phyloP scores from a whole-genome alignment of 2,797 vertebrate genomes.

The Smutsia gigantea region DNA sequence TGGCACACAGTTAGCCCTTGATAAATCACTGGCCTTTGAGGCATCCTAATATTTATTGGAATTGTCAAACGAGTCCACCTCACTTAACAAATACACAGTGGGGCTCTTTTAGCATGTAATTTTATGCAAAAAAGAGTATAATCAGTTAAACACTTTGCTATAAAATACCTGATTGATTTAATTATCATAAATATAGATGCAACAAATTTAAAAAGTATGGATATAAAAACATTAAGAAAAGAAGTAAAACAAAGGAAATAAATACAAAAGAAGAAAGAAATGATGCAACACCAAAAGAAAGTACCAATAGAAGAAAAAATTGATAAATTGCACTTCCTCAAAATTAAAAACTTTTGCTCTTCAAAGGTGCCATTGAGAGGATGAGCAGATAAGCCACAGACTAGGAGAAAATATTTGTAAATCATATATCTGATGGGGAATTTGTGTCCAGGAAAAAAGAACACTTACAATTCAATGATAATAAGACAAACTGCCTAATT shows the following conservation, averaged over 20 bases:
- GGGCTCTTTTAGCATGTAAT: not conserved
- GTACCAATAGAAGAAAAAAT: not conserved
- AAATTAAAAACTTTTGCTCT: slow-evolving; percentile 44
- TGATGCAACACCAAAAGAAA: not conserved
- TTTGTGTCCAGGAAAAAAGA: not conserved
- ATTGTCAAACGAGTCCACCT: not conserved
- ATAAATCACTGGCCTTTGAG: not conserved
- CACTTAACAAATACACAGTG: not conserved
- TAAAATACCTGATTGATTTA: slow-evolving; percentile 39
- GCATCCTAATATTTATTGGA: slow-evolving; percentile 17
- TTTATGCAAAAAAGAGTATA: slow-evolving; percentile 33
- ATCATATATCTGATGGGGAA: slow-evolving; percentile 24
- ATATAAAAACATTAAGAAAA: not conserved
- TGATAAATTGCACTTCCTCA: not conserved
- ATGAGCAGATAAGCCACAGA: not conserved
- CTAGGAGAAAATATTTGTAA: slow-evolving; percentile 42
- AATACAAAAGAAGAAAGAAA: not conserved
- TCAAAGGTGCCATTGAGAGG: not conserved
- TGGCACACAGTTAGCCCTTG: not conserved
- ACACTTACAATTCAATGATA: not conserved
- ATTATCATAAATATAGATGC: not conserved
- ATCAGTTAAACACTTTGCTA: slow-evolving; percentile 1
- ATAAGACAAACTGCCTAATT: not conserved
- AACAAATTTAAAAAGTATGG: not conserved
- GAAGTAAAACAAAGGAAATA: not conserved